Evolutionary conservation across 2,797 vertebrate genomes (phyloP), one percentile per base, ranked within the genome.

Genomic region (Muraenolepis orangiensis): DNA sequence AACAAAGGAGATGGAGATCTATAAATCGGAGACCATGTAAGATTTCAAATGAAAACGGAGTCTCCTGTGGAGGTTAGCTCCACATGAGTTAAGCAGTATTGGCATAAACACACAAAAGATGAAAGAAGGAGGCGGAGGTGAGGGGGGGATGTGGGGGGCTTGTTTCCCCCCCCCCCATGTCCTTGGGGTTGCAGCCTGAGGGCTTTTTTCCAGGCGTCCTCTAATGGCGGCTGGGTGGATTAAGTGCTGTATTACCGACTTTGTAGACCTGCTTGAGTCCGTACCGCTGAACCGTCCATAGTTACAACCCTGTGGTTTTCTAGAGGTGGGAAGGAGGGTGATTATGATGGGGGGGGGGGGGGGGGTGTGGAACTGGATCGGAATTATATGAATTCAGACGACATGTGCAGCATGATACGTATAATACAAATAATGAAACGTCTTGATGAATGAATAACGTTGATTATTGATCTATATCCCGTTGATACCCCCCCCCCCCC

Each of bases 51-150:
- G 16, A 66, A 70, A 23, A 73, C 40, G 29, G 30, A 67, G 28
- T 75, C 69, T 34, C 30, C 10, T 74, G 76, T 66, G 40, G 29
- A 72, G 69, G 61, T 66, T 23, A 66, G 26, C 61, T 23, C 0
- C 26, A 26, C 11, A 28, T 23, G 4, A 66, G 26, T 61, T 69
- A 80, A 82, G 77, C 66, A 1, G 68, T 51, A 34, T 66, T 74
- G 69, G 77, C 69, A 26, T 16, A 36, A 23, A 29, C 61, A 66
- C 61, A 66, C 61, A 66, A 66, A 26, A n/a, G n/a, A n/a, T n/a
- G n/a, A n/a, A n/a, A n/a, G n/a, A n/a, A n/a, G n/a, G n/a, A n/a
- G 61, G 28, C n/a, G 3, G 0, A 3, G 40, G 40, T 12, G 40
- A 5, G 42, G 18, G 42, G 42, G 42, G 40, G 12, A n/a, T n/a